These are phyloP conservation scores for Catharus bicknelli DNA, from an alignment of 2,113 vertebrate species.

Conservation along the genomic window DNA sequence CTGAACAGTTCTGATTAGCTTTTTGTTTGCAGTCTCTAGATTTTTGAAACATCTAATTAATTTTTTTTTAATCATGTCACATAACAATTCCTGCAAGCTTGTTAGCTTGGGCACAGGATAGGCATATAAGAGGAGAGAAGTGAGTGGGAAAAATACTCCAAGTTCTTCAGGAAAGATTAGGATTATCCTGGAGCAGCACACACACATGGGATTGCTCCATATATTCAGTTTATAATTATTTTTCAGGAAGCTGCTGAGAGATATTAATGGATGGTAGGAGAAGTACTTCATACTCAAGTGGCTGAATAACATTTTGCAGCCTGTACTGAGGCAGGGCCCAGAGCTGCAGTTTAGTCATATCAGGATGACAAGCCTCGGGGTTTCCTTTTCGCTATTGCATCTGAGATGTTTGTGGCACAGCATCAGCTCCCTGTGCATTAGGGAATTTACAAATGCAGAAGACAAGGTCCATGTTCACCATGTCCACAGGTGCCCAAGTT, in stretches of 20 bases:
- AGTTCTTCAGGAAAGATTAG: background rate
- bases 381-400: background rate
- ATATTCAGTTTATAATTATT: background rate
- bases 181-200: background rate
- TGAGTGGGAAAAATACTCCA: background rate
- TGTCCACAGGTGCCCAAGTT: background rate
- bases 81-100: background rate
- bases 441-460: background rate
- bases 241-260: conserved; percentile 19
- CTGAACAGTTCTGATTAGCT: background rate
- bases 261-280: background rate
- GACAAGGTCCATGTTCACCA: background rate
- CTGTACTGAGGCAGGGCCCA: background rate
- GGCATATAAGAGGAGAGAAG: background rate
- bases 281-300: conserved; percentile 14
- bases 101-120: background rate
- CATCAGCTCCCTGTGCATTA: background rate
- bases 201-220: background rate
- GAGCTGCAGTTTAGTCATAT: background rate
- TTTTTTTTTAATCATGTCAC: background rate
- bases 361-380: background rate
- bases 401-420: accelerated
- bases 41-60: background rate
- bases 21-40: background rate
- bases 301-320: conserved; percentile 17